Base-by-base conservation (phyloP, 1,140 invertebrate species). In the Papilio xuthus region DNA sequence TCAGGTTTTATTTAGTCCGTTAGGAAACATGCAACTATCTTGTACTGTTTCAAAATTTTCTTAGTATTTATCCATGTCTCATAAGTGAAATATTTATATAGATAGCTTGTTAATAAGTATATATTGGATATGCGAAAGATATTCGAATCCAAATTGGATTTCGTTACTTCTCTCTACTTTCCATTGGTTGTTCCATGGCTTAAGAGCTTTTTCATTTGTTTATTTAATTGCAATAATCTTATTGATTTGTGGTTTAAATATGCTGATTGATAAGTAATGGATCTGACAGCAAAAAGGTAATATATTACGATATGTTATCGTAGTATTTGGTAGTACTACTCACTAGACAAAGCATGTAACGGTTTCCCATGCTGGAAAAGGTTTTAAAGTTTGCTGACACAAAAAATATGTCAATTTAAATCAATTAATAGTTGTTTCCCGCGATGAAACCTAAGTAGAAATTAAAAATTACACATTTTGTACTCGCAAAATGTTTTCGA, bases 1-100 rank as follows among this genome's bases (percentile, higher is more conserved):
- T 10, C 41, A 47, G 71, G 71, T 47, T 73, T 47, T 26, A 76
- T 76, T 76, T 76, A 42, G 74, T 23, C 15, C 74, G 37, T 76
- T 41, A 63, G 53, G 74, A 76, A 76, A 76, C 63, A n/a, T n/a
- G 41, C 53, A 63, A 63, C 13, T 10, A 56, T 37, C 50, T n/a
- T 63, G 53, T 41, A 56, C 42, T 44, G 32, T 76, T 76, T 63
- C 74, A 63, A 63, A 76, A 76, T 28, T 6, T 42, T 63, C n/a
- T 41, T 26, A 41, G 37, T 47, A n/a, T 13, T 42, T 37, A 32
- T 20, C 0, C 20, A 76, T 73, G 2, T 73, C 12, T 67, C 18
- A 15, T 28, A 10, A 26, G n/a, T 7, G 9, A 23, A 47, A 15
- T 1, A 18, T 47, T 47, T 47, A 18, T 18, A n/a, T n/a, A n/a